Percentiles rank a stretch among this genome's conserved stretches.
These are phyloP conservation scores for Nothura maculosa DNA, from an alignment of 2,797 vertebrate genomes.

Conservation along the genomic window DNA sequence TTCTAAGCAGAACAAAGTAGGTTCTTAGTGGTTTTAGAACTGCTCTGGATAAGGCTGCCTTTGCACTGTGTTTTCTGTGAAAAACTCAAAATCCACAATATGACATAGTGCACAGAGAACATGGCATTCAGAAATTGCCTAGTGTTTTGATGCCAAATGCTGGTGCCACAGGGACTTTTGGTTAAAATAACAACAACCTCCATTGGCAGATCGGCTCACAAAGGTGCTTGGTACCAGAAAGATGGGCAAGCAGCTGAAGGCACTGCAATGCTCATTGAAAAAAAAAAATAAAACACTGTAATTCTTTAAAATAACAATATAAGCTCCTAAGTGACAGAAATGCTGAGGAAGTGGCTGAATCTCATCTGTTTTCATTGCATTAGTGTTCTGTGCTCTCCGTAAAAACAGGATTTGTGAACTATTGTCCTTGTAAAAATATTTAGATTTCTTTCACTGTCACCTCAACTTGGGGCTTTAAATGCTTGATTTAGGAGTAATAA, in stretches of 20 bases:
- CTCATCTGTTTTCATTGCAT: neutral
- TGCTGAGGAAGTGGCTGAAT: neutral
- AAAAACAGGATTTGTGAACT: neutral
- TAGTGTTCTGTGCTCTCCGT: neutral
- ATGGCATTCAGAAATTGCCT: neutral
- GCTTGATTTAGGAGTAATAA: neutral
- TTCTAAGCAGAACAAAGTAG: neutral
- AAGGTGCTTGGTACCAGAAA: neutral
- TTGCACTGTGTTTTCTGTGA: neutral
- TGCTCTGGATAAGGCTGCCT: neutral
- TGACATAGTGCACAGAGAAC: accelerated
- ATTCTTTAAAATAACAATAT: neutral
- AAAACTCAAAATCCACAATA: neutral
- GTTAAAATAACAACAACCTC: neutral
- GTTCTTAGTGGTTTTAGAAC: neutral
- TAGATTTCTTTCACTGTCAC: neutral
- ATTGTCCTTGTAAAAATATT: neutral
- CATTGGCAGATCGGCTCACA: neutral
- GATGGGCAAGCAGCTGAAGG: neutral
- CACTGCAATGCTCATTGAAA: accelerated
- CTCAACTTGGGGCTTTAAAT: neutral
- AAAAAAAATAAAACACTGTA: neutral
- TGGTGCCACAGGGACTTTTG: neutral
- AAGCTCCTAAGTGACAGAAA: neutral
- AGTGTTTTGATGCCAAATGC: neutral